Percentiles rank a stretch among this genome's conserved stretches.
These are phyloP conservation scores for Ficedula albicollis DNA, from an alignment of 2,797 vertebrate species.

Conservation along the genomic window DNA sequence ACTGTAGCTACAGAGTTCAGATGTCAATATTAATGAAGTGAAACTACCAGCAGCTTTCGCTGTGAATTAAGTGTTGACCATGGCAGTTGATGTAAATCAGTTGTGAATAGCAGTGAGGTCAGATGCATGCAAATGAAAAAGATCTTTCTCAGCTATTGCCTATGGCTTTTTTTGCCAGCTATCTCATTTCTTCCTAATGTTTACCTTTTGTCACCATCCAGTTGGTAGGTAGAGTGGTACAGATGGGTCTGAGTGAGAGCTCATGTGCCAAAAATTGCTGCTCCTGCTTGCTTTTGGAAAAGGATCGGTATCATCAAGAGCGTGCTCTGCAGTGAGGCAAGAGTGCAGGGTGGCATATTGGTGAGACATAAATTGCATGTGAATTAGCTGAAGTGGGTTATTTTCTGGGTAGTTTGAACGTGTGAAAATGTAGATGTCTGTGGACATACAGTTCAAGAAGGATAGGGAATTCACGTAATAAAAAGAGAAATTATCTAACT, in stretches of 20 bases:
- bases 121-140: conserved; percentile 15
- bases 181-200: not conserved
- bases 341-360: not conserved
- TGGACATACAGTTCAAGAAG: not conserved
- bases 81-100: conserved; percentile 27
- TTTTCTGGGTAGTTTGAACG: not conserved
- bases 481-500: not conserved
- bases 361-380: not conserved
- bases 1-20: not conserved
- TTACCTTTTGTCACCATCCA: not conserved
- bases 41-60: conserved; percentile 18
- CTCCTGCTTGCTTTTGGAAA: not conserved
- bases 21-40: conserved; percentile 32
- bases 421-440: not conserved
- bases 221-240: not conserved
- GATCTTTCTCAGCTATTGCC: not conserved
- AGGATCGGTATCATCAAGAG: not conserved
- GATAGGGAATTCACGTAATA: not conserved
- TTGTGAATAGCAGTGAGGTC: not conserved
- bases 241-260: not conserved
- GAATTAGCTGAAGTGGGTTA: not conserved
- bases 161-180: not conserved
- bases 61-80: not conserved
- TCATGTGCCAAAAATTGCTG: not conserved
- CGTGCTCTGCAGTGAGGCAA: not conserved